These are phyloP conservation scores for Hippocampus zosterae DNA, from an alignment of 2,113 vertebrate genomes.

Conservation along the genomic window DNA sequence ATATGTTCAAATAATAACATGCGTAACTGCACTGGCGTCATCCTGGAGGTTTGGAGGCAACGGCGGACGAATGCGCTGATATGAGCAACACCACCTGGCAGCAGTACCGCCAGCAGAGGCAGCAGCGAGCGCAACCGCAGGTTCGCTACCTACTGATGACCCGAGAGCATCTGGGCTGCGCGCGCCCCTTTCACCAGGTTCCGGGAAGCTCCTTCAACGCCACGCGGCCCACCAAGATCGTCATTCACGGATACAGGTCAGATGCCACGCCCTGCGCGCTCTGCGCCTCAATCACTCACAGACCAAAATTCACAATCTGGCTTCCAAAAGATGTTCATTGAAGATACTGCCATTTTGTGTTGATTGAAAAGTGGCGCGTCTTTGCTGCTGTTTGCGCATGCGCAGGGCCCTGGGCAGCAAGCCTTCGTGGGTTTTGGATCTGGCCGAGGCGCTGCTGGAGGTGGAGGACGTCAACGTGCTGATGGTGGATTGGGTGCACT, in stretches of 20 bases:
- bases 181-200: slow-evolving; percentile 65
- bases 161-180: slow-evolving; percentile 71
- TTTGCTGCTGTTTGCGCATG: no score
- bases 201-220: slow-evolving; percentile 74
- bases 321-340: no score
- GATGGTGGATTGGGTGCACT: slow-evolving; percentile 86
- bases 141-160: slow-evolving; percentile 85
- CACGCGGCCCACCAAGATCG: slow-evolving; percentile 80
- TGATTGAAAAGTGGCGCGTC: background rate
- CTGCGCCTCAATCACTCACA: no score
- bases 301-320: no score
- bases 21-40: no score
- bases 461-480: slow-evolving; percentile 78
- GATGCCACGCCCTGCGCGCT: background rate
- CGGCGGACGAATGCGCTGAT: slow-evolving; percentile 53
- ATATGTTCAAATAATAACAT: no score
- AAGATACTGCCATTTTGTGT: background rate
- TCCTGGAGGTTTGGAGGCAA: slow-evolving; percentile 25
- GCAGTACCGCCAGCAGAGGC: slow-evolving; percentile 51
- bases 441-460: slow-evolving; percentile 74
- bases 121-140: slow-evolving; percentile 59
- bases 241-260: slow-evolving; percentile 96
- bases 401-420: slow-evolving; percentile 81
- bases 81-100: slow-evolving; percentile 59
- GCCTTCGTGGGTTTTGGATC: slow-evolving; percentile 82